Conservation (phyloP, 2,888 invertebrate species). For the Mongoloraphidia duomilia region DNA sequence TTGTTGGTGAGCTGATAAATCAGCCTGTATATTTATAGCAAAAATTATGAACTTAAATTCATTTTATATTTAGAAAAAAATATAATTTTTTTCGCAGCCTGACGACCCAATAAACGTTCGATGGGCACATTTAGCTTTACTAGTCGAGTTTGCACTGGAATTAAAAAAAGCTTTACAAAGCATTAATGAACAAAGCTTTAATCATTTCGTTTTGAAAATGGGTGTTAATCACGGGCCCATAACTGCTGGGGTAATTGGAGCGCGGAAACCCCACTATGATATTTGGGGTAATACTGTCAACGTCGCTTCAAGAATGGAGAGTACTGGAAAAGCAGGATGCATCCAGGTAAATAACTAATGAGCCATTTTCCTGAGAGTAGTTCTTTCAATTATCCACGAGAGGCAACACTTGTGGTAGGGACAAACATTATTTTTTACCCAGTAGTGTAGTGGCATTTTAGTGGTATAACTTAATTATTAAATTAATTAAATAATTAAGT, state of each 20-base stretch:
- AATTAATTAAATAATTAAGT: no score
- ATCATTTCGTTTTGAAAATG: slow-evolving; percentile 86
- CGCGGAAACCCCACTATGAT: slow-evolving; percentile 88
- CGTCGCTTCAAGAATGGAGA: slow-evolving; percentile 95
- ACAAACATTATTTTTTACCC: no score
- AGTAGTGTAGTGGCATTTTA: no score
- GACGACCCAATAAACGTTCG: slow-evolving; percentile 57
- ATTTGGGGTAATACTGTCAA: slow-evolving; percentile 97
- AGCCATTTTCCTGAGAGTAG: no score
- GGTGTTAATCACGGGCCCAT: slow-evolving; percentile 94
- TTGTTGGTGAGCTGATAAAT: no score
- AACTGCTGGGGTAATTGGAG: slow-evolving; percentile 90
- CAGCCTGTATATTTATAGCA: no score
- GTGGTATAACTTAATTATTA: no score
- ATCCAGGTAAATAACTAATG: slow-evolving; percentile 54
- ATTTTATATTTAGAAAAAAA: no score
- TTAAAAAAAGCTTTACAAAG: slow-evolving; percentile 78
- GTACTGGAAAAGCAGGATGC: slow-evolving; percentile 88
- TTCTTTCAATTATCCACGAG: no score
- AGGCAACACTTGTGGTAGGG: no score
- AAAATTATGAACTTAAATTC: no score
- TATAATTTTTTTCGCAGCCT: slow-evolving; percentile 31
- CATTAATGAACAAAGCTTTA: slow-evolving; percentile 90
- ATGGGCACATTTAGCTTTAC: slow-evolving; percentile 70
- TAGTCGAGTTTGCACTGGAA: slow-evolving; percentile 84